A percentile compares a stretch with the other conserved stretches of the same genome.
phyloP scores from a whole-genome alignment of 1,140 invertebrate genomes.

The Drosophila sechellia region DNA sequence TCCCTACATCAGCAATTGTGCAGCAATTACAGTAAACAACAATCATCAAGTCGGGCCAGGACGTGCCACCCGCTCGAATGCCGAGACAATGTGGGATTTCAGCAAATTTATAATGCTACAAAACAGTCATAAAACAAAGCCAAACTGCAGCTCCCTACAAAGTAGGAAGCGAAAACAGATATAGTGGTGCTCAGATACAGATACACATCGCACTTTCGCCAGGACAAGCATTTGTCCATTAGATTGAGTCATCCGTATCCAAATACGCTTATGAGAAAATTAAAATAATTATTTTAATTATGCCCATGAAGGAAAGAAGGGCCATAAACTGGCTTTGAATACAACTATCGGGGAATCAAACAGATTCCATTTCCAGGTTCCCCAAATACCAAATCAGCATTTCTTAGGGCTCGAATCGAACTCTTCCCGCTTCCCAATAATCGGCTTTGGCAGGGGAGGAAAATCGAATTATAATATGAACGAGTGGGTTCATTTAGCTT shows the following conservation, averaged over 20 bases:
- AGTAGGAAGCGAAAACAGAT: not conserved
- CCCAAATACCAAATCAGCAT: conserved; percentile 41
- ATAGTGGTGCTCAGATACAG: not conserved
- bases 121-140: conserved; percentile 48
- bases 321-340: no score
- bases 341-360: conserved; percentile 2
- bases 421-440: conserved; percentile 29
- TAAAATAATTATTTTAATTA: no score
- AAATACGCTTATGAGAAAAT: no score
- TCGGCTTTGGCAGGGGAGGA: conserved; percentile 43
- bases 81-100: conserved; percentile 55
- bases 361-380: conserved; percentile 36
- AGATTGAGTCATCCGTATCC: not conserved
- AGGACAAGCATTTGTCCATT: not conserved
- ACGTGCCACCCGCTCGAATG: conserved; percentile 30
- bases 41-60: conserved; percentile 61
- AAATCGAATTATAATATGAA: conserved; percentile 72
- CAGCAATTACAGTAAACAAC: conserved; percentile 79
- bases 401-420: conserved; percentile 24
- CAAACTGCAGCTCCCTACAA: conserved; percentile 22
- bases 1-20: conserved; percentile 62
- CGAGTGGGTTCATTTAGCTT: conserved; percentile 27
- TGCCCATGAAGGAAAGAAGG: no score
- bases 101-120: conserved; percentile 18
- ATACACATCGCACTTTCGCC: not conserved